Percentiles rank a stretch among this genome's conserved stretches.
Conservation (phyloP, 2,113 vertebrate genomes). For the Macquaria australasica region DNA sequence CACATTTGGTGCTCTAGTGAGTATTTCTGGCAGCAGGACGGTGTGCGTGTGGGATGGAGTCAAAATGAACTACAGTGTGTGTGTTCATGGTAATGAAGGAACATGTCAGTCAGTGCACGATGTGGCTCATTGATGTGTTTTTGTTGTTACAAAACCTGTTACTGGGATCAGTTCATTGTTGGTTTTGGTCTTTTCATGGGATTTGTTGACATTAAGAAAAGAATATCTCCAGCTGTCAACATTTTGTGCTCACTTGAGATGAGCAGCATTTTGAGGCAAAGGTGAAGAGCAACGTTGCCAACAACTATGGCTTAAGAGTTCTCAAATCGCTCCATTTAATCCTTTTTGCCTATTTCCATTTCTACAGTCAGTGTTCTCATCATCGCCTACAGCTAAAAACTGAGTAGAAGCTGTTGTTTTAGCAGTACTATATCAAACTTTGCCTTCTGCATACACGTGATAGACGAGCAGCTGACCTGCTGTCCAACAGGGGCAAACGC, state of each 20-base stretch:
- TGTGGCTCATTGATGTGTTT: too few relatives aligned
- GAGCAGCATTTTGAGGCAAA: background rate
- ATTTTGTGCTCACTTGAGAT: background rate
- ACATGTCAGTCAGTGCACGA: background rate
- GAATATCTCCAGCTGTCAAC: background rate
- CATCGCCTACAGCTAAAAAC: background rate
- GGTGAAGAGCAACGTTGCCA: background rate
- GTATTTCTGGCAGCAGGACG: background rate
- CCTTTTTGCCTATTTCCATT: background rate
- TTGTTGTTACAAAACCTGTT: too few relatives aligned
- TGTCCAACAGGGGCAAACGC: background rate
- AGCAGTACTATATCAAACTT: background rate
- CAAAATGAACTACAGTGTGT: background rate
- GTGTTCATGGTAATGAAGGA: background rate
- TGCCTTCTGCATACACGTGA: background rate
- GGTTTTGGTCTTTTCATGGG: conserved; percentile 3
- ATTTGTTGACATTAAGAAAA: background rate
- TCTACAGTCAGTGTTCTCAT: background rate
- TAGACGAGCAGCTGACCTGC: background rate
- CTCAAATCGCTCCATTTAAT: background rate
- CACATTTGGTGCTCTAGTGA: background rate
- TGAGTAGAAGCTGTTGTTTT: background rate
- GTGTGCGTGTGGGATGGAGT: background rate
- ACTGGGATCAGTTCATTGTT: background rate
- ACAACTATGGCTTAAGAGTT: background rate